A percentile compares a stretch with the other conserved stretches of the same genome.
Conservation (phyloP, 2,113 vertebrate species). For the Oenanthe melanoleuca region DNA sequence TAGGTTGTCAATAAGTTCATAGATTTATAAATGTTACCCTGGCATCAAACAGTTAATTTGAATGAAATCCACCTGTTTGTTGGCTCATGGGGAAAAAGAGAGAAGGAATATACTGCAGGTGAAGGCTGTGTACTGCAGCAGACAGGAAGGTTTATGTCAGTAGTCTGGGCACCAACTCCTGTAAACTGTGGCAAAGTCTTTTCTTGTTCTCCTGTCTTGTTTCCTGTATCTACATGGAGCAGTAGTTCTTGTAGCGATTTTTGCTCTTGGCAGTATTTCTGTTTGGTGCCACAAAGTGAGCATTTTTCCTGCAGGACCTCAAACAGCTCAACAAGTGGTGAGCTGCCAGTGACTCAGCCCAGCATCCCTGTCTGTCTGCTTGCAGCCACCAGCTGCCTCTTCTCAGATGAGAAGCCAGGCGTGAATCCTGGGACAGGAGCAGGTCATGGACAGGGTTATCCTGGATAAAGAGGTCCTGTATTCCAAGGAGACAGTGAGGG, state of each 20-base stretch:
- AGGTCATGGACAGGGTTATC: neutral
- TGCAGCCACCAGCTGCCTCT: neutral
- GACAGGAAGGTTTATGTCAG: neutral
- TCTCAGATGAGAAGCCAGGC: neutral
- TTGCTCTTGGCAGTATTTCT: neutral
- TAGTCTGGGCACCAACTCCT: neutral
- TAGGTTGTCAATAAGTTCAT: neutral
- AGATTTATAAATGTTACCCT: neutral
- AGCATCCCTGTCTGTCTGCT: neutral
- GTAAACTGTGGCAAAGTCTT: neutral
- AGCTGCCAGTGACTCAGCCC: neutral
- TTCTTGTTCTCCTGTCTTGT: neutral
- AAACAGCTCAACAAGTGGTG: constrained; percentile 27
- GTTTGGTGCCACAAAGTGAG: constrained; percentile 12
- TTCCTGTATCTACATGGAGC: neutral
- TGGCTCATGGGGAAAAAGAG: neutral
- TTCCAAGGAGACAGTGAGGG: neutral
- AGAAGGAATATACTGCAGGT: neutral
- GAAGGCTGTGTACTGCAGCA: neutral
- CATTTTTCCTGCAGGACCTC: constrained; percentile 52
- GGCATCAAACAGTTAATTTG: neutral
- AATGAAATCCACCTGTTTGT: neutral
- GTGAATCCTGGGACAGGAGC: neutral
- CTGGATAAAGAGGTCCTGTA: neutral
- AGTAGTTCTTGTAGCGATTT: neutral